These are phyloP conservation scores for Platycnemis pennipes DNA, from an alignment of 2,888 invertebrate species.

Conservation along the genomic window DNA sequence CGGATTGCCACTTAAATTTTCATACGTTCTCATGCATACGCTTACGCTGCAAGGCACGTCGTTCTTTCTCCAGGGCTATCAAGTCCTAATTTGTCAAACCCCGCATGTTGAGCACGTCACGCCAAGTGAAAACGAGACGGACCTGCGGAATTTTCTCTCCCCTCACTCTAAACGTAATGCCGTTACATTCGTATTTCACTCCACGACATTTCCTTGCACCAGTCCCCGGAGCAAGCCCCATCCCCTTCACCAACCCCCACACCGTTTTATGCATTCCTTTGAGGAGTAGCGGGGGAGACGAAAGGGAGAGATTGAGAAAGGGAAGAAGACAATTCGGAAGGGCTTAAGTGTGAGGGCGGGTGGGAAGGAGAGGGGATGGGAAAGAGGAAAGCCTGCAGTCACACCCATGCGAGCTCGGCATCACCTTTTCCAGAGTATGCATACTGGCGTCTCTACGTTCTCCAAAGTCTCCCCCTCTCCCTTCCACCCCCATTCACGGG, in stretches of 20 bases:
- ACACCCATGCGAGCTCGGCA: slow-evolving; percentile 22
- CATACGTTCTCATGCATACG: neutral
- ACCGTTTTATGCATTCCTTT: neutral
- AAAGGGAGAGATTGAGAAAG: neutral
- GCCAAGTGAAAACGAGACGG: neutral
- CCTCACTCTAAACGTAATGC: slow-evolving; percentile 20
- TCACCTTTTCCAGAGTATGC: slow-evolving; percentile 34
- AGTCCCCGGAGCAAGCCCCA: neutral
- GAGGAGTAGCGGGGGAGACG: neutral
- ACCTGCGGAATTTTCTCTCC: neutral
- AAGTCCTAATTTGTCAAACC: neutral
- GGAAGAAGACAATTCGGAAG: neutral
- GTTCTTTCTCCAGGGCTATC: neutral
- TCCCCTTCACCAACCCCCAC: too few relatives aligned
- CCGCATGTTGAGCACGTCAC: neutral
- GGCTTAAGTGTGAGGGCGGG: neutral
- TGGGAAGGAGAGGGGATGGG: neutral
- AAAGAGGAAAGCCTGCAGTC: neutral
- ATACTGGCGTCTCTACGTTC: slow-evolving; percentile 1
- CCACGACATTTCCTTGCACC: neutral
- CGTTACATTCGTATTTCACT: neutral
- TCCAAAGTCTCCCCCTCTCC: too few relatives aligned
- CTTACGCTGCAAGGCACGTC: neutral
- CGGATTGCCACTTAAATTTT: neutral
- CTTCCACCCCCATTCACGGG: neutral